Conservation (phyloP, 2,888 invertebrate species). For the Hydrotaea cyrtoneurina region DNA sequence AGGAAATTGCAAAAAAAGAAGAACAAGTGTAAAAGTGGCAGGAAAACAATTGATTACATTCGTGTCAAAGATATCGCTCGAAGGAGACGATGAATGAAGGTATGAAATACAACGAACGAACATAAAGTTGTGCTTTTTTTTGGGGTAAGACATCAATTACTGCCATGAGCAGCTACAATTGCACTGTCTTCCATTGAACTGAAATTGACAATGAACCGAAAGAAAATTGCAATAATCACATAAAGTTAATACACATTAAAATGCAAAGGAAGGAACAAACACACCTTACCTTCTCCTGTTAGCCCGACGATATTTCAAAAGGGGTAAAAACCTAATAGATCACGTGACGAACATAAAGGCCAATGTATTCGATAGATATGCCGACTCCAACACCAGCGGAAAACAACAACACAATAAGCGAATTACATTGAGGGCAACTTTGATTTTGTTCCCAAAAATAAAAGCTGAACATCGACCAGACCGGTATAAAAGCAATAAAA, state of each 20-base stretch:
- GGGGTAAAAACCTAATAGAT: constrained; percentile 59
- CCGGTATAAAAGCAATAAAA: constrained; percentile 48
- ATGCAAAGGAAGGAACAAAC: constrained; percentile 1
- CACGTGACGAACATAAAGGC: constrained; percentile 61
- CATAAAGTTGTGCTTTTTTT: background rate
- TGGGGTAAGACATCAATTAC: constrained; percentile 22
- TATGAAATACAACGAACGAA: background rate
- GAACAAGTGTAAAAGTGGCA: constrained; percentile 7
- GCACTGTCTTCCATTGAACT: constrained; percentile 36
- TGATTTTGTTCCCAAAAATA: constrained; percentile 29
- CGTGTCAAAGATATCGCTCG: constrained; percentile 27
- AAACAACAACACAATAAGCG: constrained; percentile 13
- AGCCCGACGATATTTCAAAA: constrained; percentile 49
- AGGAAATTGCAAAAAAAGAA: constrained; percentile 22
- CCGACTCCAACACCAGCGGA: no score
- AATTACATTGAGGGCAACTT: constrained; percentile 18
- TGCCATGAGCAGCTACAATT: background rate
- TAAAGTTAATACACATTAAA: constrained; percentile 38
- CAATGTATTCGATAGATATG: constrained; percentile 61
- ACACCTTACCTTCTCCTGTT: constrained; percentile 56
- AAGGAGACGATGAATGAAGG: background rate
- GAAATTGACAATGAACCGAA: constrained; percentile 35
- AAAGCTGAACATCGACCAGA: background rate
- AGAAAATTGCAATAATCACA: constrained; percentile 27
- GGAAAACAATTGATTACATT: constrained; percentile 29